Percentiles rank a stretch among this genome's conserved stretches.
Conservation (phyloP, 2,113 vertebrate species). For the Apaloderma vittatum region DNA sequence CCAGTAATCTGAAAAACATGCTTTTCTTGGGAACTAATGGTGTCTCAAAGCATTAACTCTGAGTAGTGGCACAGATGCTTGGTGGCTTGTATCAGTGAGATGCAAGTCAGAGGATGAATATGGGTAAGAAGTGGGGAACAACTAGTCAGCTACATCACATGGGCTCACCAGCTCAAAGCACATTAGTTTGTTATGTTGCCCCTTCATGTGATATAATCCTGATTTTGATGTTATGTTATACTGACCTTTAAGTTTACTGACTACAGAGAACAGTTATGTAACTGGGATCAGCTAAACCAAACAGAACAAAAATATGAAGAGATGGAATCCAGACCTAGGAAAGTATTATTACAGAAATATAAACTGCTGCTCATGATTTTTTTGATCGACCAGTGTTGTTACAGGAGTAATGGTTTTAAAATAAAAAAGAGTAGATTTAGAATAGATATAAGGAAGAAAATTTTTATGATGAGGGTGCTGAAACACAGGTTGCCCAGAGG, state of each 20-base stretch:
- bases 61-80: neutral
- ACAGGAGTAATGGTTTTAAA: neutral
- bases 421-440: too few relatives aligned
- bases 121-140: neutral
- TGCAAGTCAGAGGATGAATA: neutral
- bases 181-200: neutral
- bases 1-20: conserved; percentile 10
- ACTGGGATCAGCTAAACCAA: conserved; percentile 1
- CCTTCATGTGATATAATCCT: neutral
- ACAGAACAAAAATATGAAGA: neutral
- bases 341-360: neutral
- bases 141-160: neutral
- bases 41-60: neutral
- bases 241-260: conserved; percentile 45
- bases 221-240: neutral
- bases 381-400: neutral
- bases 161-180: neutral
- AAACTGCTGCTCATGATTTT: neutral
- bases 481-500: too few relatives aligned
- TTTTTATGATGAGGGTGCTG: too few relatives aligned
- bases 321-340: neutral
- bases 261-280: conserved; percentile 23
- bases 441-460: too few relatives aligned
- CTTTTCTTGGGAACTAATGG: neutral
- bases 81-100: neutral